A percentile compares a stretch with the other conserved stretches of the same genome.
Evolutionary conservation across 2,888 invertebrate species (phyloP).

Genomic region (Julus scanicus): DNA sequence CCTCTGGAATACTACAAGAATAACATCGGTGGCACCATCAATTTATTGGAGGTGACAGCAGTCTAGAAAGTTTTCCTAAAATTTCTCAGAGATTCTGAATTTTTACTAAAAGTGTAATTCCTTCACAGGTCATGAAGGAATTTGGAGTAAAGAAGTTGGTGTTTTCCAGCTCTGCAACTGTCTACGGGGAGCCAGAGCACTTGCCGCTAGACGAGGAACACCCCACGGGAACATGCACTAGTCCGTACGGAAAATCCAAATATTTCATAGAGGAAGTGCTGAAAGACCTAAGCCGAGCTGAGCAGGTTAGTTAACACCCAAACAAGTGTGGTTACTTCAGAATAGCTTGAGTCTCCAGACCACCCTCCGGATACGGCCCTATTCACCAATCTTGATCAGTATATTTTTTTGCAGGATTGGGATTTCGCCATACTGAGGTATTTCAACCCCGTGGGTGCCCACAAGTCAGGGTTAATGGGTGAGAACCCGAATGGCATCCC

Average conservation of each 20-base stretch:
- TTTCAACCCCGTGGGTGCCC: conserved; percentile 72
- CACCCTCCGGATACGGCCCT: no score
- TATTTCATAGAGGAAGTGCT: conserved; percentile 94
- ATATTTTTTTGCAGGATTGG: conserved; percentile 67
- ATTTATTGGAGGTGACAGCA: conserved; percentile 78
- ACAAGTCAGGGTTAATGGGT: conserved; percentile 70
- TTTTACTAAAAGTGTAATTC: no score
- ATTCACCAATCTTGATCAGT: background rate
- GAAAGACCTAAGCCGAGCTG: conserved; percentile 82
- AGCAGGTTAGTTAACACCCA: conserved; percentile 75
- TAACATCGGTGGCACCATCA: conserved; percentile 87
- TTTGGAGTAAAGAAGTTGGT: conserved; percentile 80
- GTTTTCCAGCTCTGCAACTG: conserved; percentile 92
- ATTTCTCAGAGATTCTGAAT: no score
- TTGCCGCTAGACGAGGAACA: conserved; percentile 87
- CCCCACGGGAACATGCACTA: conserved; percentile 84
- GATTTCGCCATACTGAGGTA: conserved; percentile 69
- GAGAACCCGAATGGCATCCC: conserved; percentile 71
- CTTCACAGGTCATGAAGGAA: conserved; percentile 79
- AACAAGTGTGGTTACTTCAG: no score
- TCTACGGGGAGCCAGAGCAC: conserved; percentile 87
- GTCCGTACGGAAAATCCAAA: conserved; percentile 94
- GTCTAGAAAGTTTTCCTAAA: no score
- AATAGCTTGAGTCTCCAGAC: no score
- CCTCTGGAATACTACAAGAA: conserved; percentile 90